Evolutionary conservation across 2,888 invertebrate genomes (phyloP).

Genomic region (Beris chalybata): DNA sequence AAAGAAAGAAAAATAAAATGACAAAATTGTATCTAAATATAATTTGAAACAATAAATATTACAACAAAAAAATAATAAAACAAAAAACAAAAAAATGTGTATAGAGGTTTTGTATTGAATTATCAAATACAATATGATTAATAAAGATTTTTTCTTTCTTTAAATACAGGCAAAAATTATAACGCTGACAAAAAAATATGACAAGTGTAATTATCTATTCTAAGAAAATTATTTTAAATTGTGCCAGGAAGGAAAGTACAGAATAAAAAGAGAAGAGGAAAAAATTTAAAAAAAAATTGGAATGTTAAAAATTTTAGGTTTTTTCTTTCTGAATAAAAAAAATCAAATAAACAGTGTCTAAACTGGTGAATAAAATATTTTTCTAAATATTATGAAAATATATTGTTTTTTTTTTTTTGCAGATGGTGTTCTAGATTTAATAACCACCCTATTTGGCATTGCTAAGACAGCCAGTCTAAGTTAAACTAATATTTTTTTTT

Average conservation of each 20-base stretch:
- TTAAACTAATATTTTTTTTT: constrained; percentile 8
- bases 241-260: constrained; percentile 31
- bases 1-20: constrained; percentile 39
- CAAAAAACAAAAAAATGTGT: not conserved
- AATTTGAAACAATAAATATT: not conserved
- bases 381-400: constrained; percentile 33
- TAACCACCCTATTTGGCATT: not conserved
- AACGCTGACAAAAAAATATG: no score
- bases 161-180: not conserved
- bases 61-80: not conserved
- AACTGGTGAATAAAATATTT: constrained; percentile 39
- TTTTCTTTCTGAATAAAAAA: constrained; percentile 27
- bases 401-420: not conserved
- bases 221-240: no score
- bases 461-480: constrained; percentile 13
- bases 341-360: constrained; percentile 37
- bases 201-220: no score
- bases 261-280: constrained; percentile 18
- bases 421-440: no score
- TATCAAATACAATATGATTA: not conserved
- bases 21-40: constrained; percentile 4
- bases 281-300: constrained; percentile 10
- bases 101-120: not conserved
- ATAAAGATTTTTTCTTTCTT: not conserved
- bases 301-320: not conserved